phyloP scores from a whole-genome alignment of 2,797 vertebrate genomes.

The Euphonia xanthogaster region DNA sequence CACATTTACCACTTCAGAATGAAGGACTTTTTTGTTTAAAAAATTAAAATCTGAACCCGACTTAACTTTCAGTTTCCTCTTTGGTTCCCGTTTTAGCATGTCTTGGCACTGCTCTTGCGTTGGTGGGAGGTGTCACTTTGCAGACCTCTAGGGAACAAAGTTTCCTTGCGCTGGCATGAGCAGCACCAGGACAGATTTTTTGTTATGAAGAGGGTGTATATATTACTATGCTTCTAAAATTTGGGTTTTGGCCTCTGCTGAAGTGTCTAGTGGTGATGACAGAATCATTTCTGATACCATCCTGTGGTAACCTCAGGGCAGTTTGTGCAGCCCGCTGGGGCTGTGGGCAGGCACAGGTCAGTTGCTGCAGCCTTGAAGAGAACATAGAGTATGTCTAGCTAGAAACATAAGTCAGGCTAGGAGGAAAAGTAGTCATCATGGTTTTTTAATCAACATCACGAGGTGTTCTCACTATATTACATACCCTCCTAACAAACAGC shows the following conservation, averaged over 20 bases:
- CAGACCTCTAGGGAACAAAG: background rate
- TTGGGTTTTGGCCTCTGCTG: background rate
- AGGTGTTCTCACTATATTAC: background rate
- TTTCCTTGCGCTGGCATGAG: background rate
- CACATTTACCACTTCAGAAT: background rate
- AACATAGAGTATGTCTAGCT: background rate
- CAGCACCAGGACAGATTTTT: background rate
- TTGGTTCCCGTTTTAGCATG: background rate
- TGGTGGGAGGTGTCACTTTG: background rate
- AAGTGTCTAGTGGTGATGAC: background rate
- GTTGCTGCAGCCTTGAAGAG: background rate
- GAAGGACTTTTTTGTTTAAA: background rate
- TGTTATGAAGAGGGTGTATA: background rate
- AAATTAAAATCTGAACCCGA: background rate
- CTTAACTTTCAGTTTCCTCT: background rate
- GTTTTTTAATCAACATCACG: background rate
- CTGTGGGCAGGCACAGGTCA: background rate
- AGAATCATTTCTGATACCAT: background rate
- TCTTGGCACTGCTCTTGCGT: background rate
- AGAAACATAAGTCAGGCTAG: background rate
- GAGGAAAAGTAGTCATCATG: background rate
- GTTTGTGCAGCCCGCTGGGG: fast-evolving
- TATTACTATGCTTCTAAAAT: background rate
- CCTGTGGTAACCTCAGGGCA: background rate
- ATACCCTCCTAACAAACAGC: background rate